Evolutionary conservation across 2,113 vertebrate genomes (phyloP), one percentile per base, ranked within the genome.

Genomic region (Aspidoscelis tigris): DNA sequence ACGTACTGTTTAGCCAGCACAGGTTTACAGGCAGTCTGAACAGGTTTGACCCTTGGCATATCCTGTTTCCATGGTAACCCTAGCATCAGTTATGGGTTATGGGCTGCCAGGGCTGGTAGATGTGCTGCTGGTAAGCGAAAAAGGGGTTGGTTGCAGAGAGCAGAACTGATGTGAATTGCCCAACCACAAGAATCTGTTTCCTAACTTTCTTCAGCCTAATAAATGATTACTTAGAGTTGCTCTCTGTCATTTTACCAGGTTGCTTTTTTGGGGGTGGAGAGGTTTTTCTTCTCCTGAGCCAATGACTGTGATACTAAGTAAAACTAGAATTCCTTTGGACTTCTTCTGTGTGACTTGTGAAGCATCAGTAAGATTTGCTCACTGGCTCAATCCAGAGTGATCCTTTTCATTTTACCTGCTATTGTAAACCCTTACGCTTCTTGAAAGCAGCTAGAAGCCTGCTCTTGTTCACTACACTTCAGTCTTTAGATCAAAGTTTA

Each of bases 401-500:
- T 7, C 33, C 53, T 58, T 3, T n/a, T 61, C 69, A 44, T 75
- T 82, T 41, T 64, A 24, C 61, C 69, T 85, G 72, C 81, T 43
- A 85, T 44, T 11, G 72, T 33, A 33, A 33, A 33, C 58, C 18
- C 8, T 6, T 74, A 33, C 50, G 39, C 21, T 64, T 4, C 33
- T 75, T 76, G 41, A 66, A 76, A 75, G 58, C 64, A 61, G 26
- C 66, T 70, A 22, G 43, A 66, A 47, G 66, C 58, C 6, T 72
- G 12, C 43, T 16, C 69, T 53, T 61, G 58, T 20, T 21, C 7
- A 22, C n/a, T 80, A 43, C 26, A 7, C 24, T 26, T 10, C 53
- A 78, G 20, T 89, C 86, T 88, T 86, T 18, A 75, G 77, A 87
- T 87, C n/a, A 80, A 81, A 71, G 39, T 26, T 22, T 76, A 53